Percentiles rank a stretch among this genome's conserved stretches.
These are phyloP conservation scores for Pygocentrus nattereri DNA, from an alignment of 2,797 vertebrate species.

Conservation along the genomic window DNA sequence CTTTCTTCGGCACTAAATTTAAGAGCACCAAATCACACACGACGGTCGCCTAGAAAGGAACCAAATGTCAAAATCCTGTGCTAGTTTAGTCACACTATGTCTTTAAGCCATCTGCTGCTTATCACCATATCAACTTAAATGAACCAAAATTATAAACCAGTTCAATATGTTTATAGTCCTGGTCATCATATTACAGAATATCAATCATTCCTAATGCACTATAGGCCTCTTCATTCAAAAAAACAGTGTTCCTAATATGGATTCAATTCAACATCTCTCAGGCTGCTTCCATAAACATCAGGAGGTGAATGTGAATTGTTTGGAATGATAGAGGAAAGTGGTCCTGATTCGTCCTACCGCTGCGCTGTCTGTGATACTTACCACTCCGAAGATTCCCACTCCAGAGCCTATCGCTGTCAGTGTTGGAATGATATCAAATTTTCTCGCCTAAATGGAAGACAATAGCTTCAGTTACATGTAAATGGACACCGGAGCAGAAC, in stretches of 20 bases:
- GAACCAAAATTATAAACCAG: neutral
- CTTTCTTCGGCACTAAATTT: constrained; percentile 88
- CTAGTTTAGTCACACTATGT: neutral
- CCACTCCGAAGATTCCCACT: constrained; percentile 98
- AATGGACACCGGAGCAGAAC: neutral
- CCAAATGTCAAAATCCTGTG: neutral
- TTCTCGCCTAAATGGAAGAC: constrained; percentile 83
- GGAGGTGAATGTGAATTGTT: constrained; percentile 33
- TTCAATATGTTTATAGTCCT: constrained; percentile 1
- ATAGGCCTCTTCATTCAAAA: constrained; percentile 19
- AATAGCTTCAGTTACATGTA: neutral
- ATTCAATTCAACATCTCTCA: neutral
- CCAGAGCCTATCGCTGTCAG: constrained; percentile 96
- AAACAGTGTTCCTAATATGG: constrained; percentile 12
- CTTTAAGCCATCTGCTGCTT: neutral
- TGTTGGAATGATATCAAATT: constrained; percentile 97
- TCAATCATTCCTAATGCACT: constrained; percentile 16
- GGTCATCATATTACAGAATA: constrained; percentile 14
- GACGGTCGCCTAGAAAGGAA: constrained; percentile 86
- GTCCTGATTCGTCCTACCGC: neutral
- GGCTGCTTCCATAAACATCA: constrained; percentile 7
- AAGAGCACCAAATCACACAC: constrained; percentile 95
- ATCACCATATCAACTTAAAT: constrained; percentile 11
- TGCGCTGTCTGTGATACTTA: constrained; percentile 71
- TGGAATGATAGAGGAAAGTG: neutral